Evolutionary conservation across 2,888 invertebrate genomes (phyloP).

Genomic region (Pocota personata): DNA sequence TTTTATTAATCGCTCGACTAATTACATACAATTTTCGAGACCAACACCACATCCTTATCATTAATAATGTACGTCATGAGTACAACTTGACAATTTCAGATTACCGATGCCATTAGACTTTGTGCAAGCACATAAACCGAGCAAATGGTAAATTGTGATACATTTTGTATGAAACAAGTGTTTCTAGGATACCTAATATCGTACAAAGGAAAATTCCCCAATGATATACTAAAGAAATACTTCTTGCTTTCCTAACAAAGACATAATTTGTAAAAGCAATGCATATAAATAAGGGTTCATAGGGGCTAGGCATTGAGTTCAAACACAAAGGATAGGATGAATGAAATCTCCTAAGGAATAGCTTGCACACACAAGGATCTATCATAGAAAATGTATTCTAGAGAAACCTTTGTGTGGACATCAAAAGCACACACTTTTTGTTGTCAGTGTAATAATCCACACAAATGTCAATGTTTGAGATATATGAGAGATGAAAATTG

Average conservation of each 20-base stretch:
- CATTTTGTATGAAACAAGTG: constrained; percentile 5
- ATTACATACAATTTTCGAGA: constrained; percentile 18
- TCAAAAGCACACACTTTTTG: neutral
- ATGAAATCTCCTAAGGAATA: neutral
- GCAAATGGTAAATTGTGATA: neutral
- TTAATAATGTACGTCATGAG: constrained; percentile 7
- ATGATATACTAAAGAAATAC: neutral
- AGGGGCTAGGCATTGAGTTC: neutral
- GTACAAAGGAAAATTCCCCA: neutral
- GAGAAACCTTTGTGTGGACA: neutral
- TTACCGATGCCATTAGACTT: neutral
- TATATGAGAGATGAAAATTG: neutral
- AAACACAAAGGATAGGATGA: neutral
- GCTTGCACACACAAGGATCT: neutral
- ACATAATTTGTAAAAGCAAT: constrained; percentile 18
- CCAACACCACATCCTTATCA: constrained; percentile 8
- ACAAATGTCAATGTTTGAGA: neutral
- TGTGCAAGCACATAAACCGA: neutral
- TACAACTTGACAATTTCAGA: neutral
- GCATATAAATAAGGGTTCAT: constrained; percentile 34
- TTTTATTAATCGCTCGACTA: neutral
- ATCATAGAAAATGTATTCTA: neutral
- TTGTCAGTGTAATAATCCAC: neutral
- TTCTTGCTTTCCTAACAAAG: neutral
- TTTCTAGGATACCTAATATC: neutral